phyloP scores from a whole-genome alignment of 2,888 invertebrate genomes.

The Drosophila subsilvestris region DNA sequence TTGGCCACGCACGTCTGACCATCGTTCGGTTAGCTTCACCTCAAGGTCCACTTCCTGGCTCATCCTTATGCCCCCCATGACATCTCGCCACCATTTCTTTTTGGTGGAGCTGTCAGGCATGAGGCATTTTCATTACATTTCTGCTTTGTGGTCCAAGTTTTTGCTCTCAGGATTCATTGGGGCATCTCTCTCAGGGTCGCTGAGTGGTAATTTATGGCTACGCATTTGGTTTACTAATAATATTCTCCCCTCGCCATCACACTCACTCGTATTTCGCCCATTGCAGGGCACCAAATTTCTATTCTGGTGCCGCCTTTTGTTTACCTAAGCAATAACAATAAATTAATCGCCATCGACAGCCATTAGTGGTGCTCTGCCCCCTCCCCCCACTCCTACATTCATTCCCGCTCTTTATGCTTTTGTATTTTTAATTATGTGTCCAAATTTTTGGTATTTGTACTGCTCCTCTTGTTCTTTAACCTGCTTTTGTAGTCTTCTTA shows the following conservation, averaged over 20 bases:
- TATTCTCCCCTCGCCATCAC: slow-evolving; percentile 19
- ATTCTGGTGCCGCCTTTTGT: slow-evolving; percentile 64
- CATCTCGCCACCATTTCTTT: neutral
- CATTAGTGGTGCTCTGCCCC: slow-evolving; percentile 63
- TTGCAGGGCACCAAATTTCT: slow-evolving; percentile 40
- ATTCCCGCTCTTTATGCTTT: slow-evolving; percentile 63
- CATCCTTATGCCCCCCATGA: neutral
- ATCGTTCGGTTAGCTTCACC: slow-evolving; percentile 22
- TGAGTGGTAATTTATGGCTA: slow-evolving; percentile 78
- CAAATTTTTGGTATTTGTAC: slow-evolving; percentile 49
- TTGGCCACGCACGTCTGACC: slow-evolving; percentile 64
- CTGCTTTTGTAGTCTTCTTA: slow-evolving; percentile 2
- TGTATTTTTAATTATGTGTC: slow-evolving; percentile 80
- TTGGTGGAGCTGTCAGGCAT: slow-evolving; percentile 46
- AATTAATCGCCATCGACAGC: slow-evolving; percentile 70
- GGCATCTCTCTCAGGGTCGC: slow-evolving; percentile 46
- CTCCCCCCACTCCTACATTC: slow-evolving; percentile 13
- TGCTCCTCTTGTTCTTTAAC: slow-evolving; percentile 23
- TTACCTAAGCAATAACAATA: slow-evolving; percentile 80
- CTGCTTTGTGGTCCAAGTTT: slow-evolving; percentile 35
- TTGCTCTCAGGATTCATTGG: slow-evolving; percentile 65
- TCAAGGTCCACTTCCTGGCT: slow-evolving; percentile 15
- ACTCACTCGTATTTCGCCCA: neutral
- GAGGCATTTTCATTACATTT: slow-evolving; percentile 66
- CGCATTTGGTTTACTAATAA: slow-evolving; percentile 79